These are phyloP conservation scores for Eumaeus atala DNA, from an alignment of 1,140 invertebrate genomes.

Conservation along the genomic window DNA sequence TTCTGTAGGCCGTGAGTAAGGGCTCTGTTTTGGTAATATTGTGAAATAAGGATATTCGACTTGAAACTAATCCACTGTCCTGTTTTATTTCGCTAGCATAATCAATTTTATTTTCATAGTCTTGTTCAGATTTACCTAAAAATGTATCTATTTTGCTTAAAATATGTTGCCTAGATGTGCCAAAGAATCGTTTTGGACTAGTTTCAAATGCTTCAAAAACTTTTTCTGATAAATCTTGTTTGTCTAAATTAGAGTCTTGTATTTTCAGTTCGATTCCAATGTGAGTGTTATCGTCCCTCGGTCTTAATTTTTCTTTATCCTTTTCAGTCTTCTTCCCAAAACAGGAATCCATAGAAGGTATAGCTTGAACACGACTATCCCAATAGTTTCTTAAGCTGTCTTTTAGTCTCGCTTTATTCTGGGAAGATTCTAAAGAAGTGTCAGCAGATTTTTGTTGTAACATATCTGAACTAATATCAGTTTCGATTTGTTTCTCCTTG, in stretches of 20 bases:
- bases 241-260: constrained; percentile 38
- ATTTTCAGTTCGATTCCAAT: constrained; percentile 11
- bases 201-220: constrained; percentile 68
- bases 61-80: constrained; percentile 62
- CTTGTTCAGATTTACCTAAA: constrained; percentile 42
- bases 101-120: constrained; percentile 28
- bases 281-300: background rate
- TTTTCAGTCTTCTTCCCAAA: constrained; percentile 18
- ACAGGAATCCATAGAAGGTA: constrained; percentile 11
- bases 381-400: constrained; percentile 10
- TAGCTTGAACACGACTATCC: background rate
- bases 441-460: background rate
- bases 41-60: constrained; percentile 64
- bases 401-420: constrained; percentile 20
- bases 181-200: constrained; percentile 66
- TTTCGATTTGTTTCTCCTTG: constrained; percentile 29
- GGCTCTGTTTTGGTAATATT: constrained; percentile 53
- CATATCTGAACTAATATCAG: background rate
- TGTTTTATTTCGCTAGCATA: constrained; percentile 28
- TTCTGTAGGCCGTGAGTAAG: constrained; percentile 35
- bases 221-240: constrained; percentile 63
- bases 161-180: constrained; percentile 61
- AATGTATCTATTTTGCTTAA: constrained; percentile 65
- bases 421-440: background rate
- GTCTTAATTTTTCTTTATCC: constrained; percentile 9